These are phyloP conservation scores for Coryphaenoides rupestris DNA, from an alignment of 2,113 vertebrate genomes.

Conservation along the genomic window DNA sequence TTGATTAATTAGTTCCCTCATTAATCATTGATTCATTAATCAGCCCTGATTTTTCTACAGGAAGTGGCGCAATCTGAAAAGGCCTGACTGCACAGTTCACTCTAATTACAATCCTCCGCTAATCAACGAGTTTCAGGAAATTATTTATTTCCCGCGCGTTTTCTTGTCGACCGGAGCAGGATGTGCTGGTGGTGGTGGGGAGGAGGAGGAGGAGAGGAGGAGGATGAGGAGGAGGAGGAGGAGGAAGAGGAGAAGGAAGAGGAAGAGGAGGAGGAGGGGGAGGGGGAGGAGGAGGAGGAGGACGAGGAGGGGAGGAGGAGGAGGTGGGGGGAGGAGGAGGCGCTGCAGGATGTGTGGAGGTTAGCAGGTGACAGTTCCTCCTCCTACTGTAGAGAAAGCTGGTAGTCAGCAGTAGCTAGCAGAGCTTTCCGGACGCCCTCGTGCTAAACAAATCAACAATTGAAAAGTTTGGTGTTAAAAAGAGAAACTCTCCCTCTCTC, in stretches of 20 bases:
- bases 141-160: constrained; percentile 61
- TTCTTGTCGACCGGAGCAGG: constrained; percentile 59
- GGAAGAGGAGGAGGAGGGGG: too few relatives aligned
- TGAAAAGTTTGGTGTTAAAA: constrained; percentile 47
- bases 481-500: constrained; percentile 26
- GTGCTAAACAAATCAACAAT: constrained; percentile 50
- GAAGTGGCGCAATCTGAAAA: constrained; percentile 72
- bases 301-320: too few relatives aligned
- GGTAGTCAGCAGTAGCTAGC: constrained; percentile 61
- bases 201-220: too few relatives aligned
- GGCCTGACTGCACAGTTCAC: constrained; percentile 76
- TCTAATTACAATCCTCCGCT: constrained; percentile 76
- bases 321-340: too few relatives aligned
- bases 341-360: constrained; percentile 68
- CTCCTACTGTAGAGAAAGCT: constrained; percentile 38
- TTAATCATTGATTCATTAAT: constrained; percentile 82
- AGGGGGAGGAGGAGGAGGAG: too few relatives aligned
- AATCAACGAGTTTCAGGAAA: constrained; percentile 78
- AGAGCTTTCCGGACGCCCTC: too few relatives aligned
- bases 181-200: too few relatives aligned
- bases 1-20: constrained; percentile 78
- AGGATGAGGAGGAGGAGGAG: too few relatives aligned
- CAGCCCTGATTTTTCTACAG: constrained; percentile 76
- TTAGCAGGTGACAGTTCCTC: constrained; percentile 54
- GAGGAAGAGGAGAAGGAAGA: too few relatives aligned